These are phyloP conservation scores for Sporophila hypoxantha DNA, from an alignment of 2,113 vertebrate species.

Conservation along the genomic window DNA sequence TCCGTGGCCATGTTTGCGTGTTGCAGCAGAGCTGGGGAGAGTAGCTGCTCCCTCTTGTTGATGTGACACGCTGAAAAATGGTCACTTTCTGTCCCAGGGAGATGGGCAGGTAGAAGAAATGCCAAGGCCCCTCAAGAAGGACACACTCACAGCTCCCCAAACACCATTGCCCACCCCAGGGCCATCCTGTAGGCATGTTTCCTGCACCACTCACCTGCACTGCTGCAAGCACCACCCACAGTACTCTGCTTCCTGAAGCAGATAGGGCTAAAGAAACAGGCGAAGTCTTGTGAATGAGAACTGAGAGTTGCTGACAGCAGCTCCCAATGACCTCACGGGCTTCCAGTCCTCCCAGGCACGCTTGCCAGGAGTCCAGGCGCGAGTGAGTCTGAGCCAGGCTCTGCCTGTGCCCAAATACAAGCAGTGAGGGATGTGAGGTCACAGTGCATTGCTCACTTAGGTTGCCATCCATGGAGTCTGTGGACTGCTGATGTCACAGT, in stretches of 20 bases:
- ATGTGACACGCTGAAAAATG: neutral
- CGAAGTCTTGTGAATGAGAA: neutral
- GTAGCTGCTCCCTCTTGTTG: neutral
- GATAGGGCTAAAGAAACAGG: neutral
- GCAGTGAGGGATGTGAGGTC: neutral
- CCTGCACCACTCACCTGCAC: neutral
- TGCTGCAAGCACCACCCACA: neutral
- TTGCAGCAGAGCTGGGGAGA: neutral
- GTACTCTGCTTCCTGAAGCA: neutral
- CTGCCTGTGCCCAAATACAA: neutral
- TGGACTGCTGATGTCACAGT: neutral
- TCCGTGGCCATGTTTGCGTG: neutral
- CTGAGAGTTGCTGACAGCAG: neutral
- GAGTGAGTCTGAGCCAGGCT: neutral
- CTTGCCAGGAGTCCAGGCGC: neutral
- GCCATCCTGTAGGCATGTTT: too few relatives aligned
- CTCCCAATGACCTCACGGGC: neutral
- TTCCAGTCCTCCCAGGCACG: neutral
- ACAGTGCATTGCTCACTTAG: neutral
- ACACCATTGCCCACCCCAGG: accelerated
- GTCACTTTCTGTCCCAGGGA: neutral
- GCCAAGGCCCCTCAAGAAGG: neutral
- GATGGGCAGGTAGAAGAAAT: neutral
- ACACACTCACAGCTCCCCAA: neutral
- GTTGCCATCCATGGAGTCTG: neutral